Percentiles rank a stretch among this genome's conserved stretches.
Conservation (phyloP, 2,888 invertebrate genomes). For the Chymomyza caudatula region DNA sequence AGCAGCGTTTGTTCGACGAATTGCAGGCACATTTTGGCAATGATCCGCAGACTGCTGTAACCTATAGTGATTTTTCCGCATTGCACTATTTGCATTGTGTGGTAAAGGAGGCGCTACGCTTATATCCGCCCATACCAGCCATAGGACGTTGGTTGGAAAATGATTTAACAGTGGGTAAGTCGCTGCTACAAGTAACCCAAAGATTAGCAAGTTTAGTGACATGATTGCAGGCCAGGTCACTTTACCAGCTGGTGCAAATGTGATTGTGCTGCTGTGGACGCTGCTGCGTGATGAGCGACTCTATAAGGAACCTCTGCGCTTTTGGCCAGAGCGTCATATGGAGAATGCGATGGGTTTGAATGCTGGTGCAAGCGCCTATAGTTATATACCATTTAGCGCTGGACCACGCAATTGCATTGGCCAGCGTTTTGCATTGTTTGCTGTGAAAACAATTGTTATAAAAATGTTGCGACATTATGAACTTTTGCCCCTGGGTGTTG, state of each 20-base stretch:
- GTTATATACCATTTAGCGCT: constrained; percentile 75
- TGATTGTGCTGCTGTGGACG: constrained; percentile 71
- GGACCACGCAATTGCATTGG: constrained; percentile 80
- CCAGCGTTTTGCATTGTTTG: constrained; percentile 73
- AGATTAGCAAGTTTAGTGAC: neutral
- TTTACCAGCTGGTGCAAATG: constrained; percentile 69
- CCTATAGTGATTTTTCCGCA: constrained; percentile 57
- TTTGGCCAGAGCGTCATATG: constrained; percentile 73
- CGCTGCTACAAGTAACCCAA: neutral
- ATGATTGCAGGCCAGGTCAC: constrained; percentile 25
- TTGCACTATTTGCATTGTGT: constrained; percentile 80
- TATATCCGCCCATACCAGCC: constrained; percentile 83
- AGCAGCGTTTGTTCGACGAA: constrained; percentile 71
- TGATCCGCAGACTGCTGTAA: constrained; percentile 47
- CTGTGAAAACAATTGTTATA: constrained; percentile 69
- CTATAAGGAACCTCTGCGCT: constrained; percentile 66
- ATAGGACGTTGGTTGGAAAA: constrained; percentile 81
- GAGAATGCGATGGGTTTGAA: constrained; percentile 76
- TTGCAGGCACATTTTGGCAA: constrained; percentile 60
- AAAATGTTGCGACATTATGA: constrained; percentile 70
- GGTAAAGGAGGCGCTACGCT: constrained; percentile 82
- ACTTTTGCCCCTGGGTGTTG: constrained; percentile 65
- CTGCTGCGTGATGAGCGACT: constrained; percentile 65
- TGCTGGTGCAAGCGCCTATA: constrained; percentile 37
- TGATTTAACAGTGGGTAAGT: constrained; percentile 79